Evolutionary conservation across 2,888 invertebrate genomes (phyloP), one percentile per base, ranked within the genome.

Genomic region (Pandemis corylana): DNA sequence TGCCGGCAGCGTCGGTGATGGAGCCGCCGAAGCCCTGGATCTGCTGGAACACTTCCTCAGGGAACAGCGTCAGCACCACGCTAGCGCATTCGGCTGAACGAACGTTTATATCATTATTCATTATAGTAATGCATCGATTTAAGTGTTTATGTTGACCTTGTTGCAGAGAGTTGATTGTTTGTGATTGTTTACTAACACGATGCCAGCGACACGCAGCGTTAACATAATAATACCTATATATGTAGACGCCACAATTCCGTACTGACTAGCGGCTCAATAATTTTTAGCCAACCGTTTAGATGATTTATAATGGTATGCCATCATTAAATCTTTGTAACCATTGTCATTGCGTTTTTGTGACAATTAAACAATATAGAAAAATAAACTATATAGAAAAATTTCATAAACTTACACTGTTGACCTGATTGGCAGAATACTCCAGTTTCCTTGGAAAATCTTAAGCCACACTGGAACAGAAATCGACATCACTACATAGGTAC

Each of bases 11-110:
- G 76, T 96, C 96, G 0, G 98, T 98, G 79, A 97, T 97, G 0
- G 98, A 97, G 4, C 97, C 98, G 0, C 98, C 98, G 85, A 97
- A 98, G 0, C 98, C 98, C 42, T 95, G 81, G 13, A 98, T 96
- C 5, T 0, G 86, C 86, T 41, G 56, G 20, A 56, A 56, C 56
- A 56, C 56, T 7, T 56, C 56, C 20, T 56, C 56, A 20, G 15
- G 15, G 20, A 56, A 56, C 20, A 56, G 20, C 15, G 0, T 7
- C 20, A 56, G 9, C 20, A 9, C 56, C 56, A 56, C 56, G 9
- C 20, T 15, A 10, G 12, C 12, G 20, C 56, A 20, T 9, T 7
- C 56, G 7, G 6, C 56, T 56, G 51, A 5, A 51, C 5, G 2
- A 51, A 51, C 6, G 13, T 51, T 51, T 5, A 51, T 51, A 13